Evolutionary conservation across 2,797 vertebrate genomes (phyloP).

Genomic region (Meda fulgida): DNA sequence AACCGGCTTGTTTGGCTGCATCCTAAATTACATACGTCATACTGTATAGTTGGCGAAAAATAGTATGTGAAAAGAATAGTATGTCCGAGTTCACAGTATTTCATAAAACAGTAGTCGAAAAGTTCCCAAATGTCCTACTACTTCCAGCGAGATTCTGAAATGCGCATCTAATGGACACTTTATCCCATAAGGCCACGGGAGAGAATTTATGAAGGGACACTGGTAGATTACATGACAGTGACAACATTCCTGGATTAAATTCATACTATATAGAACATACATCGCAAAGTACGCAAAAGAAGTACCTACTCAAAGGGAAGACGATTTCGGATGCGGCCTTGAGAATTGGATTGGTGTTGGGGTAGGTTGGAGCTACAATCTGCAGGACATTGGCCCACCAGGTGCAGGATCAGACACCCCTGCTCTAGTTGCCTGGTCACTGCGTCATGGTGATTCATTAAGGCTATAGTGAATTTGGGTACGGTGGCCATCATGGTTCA

Average conservation of each 20-base stretch:
- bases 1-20: background rate
- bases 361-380: background rate
- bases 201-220: background rate
- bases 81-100: background rate
- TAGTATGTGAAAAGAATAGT: background rate
- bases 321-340: background rate
- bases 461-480: constrained; percentile 28
- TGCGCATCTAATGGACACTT: background rate
- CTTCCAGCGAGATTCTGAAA: background rate
- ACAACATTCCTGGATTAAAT: background rate
- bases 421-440: constrained; percentile 47
- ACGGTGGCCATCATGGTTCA: constrained; percentile 63
- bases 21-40: background rate
- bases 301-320: background rate
- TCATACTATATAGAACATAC: background rate
- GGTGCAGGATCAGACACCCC: background rate
- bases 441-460: constrained; percentile 61
- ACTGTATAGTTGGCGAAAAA: background rate
- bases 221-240: background rate
- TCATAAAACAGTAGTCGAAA: background rate
- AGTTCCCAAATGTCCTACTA: too few species aligned
- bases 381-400: background rate
- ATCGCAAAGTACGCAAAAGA: background rate
- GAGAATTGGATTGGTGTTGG: background rate
- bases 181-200: background rate